These are phyloP conservation scores for Ecdyonurus torrentis DNA, from an alignment of 2,888 invertebrate species.

Conservation along the genomic window DNA sequence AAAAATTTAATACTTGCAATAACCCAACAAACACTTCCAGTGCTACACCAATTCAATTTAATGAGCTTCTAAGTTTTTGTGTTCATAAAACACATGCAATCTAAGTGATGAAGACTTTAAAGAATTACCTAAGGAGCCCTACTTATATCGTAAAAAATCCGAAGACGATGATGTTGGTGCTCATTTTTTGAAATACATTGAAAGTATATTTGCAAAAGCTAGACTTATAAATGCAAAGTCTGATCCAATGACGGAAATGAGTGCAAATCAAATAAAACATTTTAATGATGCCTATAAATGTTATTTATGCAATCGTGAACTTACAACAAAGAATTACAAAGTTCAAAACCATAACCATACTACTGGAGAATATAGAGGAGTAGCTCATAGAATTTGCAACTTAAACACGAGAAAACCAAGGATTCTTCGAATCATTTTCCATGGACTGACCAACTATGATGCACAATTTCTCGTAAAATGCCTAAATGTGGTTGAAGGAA, in stretches of 20 bases:
- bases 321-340: neutral
- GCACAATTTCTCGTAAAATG: neutral
- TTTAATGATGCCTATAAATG: neutral
- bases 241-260: neutral
- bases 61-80: neutral
- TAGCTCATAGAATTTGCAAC: neutral
- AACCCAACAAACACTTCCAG: neutral
- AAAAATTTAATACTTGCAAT: neutral
- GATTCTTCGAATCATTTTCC: neutral
- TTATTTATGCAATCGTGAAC: neutral
- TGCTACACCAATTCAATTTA: neutral
- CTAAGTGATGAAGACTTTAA: neutral
- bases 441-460: neutral
- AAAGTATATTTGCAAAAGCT: neutral
- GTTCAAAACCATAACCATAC: neutral
- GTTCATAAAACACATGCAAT: neutral
- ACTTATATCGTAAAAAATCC: neutral
- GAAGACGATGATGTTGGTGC: neutral
- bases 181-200: neutral
- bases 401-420: neutral
- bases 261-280: neutral
- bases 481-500: neutral
- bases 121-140: neutral
- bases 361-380: neutral
- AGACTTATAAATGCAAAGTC: neutral